Evolutionary conservation across 1,140 invertebrate species (phyloP).

Genomic region (Pachypeltis micranthus): DNA sequence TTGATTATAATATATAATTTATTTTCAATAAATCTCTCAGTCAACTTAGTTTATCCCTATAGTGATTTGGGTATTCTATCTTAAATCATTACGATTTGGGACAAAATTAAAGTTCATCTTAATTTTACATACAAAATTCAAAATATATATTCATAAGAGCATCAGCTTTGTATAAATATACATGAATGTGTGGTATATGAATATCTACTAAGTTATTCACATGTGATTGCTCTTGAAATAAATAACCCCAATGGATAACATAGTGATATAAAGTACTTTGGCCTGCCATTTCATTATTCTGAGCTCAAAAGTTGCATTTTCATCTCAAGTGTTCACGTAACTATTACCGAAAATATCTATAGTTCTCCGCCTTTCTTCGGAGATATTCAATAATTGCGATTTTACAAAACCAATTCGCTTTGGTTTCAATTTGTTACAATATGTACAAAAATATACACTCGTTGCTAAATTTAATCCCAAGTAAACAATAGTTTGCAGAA

Average conservation of each 20-base stretch:
- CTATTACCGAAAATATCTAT: background rate
- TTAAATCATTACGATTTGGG: background rate
- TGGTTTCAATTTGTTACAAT: background rate
- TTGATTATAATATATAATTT: slow-evolving; percentile 1
- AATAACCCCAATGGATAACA: slow-evolving; percentile 1
- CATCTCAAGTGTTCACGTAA: background rate
- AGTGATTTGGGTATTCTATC: background rate
- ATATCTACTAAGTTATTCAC: slow-evolving; percentile 1
- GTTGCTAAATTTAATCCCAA: background rate
- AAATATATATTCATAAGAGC: slow-evolving; percentile 1
- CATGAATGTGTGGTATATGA: background rate
- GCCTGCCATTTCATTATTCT: background rate
- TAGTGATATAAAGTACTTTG: slow-evolving; percentile 4
- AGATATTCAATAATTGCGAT: background rate
- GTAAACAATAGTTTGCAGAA: background rate
- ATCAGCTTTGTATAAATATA: background rate
- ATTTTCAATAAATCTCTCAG: background rate
- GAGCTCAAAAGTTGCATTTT: background rate
- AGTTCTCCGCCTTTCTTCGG: background rate
- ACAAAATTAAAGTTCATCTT: background rate
- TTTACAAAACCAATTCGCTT: background rate
- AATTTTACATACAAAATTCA: background rate
- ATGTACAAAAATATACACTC: background rate
- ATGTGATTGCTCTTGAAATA: background rate
- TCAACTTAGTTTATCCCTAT: slow-evolving; percentile 6